Evolutionary conservation across 2,797 vertebrate species (phyloP).

Genomic region (Crypturellus tataupa): DNA sequence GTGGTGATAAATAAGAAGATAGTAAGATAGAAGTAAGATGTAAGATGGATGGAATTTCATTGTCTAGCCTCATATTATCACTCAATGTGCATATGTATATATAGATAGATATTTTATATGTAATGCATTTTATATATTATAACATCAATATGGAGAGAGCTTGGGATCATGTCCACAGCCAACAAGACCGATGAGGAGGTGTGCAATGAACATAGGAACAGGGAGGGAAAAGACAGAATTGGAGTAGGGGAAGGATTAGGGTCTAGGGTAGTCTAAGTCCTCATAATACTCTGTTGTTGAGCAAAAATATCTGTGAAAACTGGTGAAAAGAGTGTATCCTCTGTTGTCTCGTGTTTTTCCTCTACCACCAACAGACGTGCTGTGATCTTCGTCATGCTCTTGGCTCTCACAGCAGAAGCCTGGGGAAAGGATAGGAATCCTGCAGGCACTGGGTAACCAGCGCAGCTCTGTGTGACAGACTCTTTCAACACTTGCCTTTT

Average conservation of each 20-base stretch:
- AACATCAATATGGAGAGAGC: not conserved
- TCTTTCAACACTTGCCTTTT: not conserved
- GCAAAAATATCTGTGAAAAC: not conserved
- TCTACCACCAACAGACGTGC: not conserved
- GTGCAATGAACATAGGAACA: rapidly evolving
- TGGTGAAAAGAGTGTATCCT: not conserved
- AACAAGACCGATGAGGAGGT: not conserved
- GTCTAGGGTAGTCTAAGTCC: not conserved
- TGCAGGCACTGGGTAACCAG: not conserved
- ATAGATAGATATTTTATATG: not conserved
- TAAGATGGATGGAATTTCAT: not conserved
- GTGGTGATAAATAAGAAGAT: not conserved
- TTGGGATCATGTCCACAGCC: not conserved
- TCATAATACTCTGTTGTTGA: not conserved
- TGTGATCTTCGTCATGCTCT: not conserved
- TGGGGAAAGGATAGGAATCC: not conserved
- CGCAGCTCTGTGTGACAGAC: not conserved
- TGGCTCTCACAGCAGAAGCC: not conserved
- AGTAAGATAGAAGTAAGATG: not conserved
- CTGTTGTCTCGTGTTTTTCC: not conserved
- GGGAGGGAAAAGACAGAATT: not conserved
- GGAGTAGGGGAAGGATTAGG: not conserved
- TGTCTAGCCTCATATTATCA: not conserved
- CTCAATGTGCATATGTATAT: too few relatives aligned
- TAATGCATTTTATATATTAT: not conserved